Percentiles rank a stretch among this genome's conserved stretches.
Conservation (phyloP, 2,113 vertebrate species). For the Dicerorhinus sumatrensis region DNA sequence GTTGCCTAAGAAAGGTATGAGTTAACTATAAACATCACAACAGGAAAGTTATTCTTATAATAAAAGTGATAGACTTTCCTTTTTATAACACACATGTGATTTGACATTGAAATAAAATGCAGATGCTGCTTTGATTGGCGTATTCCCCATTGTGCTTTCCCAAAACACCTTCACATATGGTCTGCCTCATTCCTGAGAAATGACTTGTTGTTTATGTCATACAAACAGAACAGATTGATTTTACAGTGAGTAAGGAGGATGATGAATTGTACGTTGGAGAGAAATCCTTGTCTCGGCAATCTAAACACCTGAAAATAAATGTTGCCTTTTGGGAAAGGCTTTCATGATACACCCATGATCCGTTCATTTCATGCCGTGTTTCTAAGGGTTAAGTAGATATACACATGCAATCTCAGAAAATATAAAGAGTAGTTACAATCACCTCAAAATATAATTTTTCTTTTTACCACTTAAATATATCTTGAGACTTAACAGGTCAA, state of each 20-base stretch:
- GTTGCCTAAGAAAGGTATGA: slow-evolving; percentile 62
- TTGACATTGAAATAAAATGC: slow-evolving; percentile 90
- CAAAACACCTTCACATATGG: slow-evolving; percentile 93
- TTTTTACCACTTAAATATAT: slow-evolving; percentile 74
- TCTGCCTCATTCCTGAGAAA: slow-evolving; percentile 88
- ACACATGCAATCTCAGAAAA: not conserved
- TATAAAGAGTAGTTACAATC: not conserved
- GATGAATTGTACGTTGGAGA: slow-evolving; percentile 86
- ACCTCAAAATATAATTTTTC: slow-evolving; percentile 74
- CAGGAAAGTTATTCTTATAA: slow-evolving; percentile 84
- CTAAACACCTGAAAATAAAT: slow-evolving; percentile 85
- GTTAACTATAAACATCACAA: slow-evolving; percentile 81
- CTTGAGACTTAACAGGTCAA: slow-evolving; percentile 36
- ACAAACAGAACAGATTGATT: slow-evolving; percentile 90
- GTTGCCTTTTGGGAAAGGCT: slow-evolving; percentile 73
- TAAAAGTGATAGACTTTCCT: slow-evolving; percentile 86
- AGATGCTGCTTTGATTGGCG: slow-evolving; percentile 89
- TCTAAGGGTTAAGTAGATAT: slow-evolving; percentile 37
- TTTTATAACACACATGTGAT: slow-evolving; percentile 90
- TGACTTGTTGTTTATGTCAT: slow-evolving; percentile 90
- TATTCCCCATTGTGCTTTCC: slow-evolving; percentile 90
- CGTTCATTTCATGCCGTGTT: slow-evolving; percentile 10
- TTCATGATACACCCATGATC: slow-evolving; percentile 25
- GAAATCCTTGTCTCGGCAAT: slow-evolving; percentile 80
- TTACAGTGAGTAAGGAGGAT: slow-evolving; percentile 85